Evolutionary conservation across 2,888 invertebrate genomes (phyloP).

Genomic region (Autographa pulchrina): DNA sequence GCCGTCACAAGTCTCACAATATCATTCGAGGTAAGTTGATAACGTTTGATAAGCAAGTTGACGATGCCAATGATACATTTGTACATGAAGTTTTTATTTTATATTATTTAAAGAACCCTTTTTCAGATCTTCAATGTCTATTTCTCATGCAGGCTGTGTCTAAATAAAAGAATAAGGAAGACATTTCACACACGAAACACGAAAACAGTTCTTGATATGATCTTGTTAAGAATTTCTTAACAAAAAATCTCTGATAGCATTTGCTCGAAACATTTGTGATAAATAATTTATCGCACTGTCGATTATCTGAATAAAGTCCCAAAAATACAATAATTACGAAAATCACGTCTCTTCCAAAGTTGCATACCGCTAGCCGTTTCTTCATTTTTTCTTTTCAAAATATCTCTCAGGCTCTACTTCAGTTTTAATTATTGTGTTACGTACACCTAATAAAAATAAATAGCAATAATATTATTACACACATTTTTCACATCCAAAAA

Average conservation of each 20-base stretch:
- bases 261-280: not conserved
- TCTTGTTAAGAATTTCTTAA: not conserved
- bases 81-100: not conserved
- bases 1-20: constrained; percentile 43
- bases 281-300: not conserved
- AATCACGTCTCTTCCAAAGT: not conserved
- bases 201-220: not conserved
- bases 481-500: not conserved
- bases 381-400: too few species aligned
- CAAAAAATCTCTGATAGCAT: not conserved
- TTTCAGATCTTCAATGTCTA: constrained; percentile 5
- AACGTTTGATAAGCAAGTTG: constrained; percentile 51
- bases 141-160: not conserved
- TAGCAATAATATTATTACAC: not conserved
- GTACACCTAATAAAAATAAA: not conserved
- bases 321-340: not conserved
- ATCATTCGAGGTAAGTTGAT: constrained; percentile 49
- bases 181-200: too few species aligned
- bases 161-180: not conserved
- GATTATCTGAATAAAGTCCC: not conserved
- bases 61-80: constrained; percentile 34
- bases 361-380: too few species aligned
- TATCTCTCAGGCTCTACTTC: not conserved
- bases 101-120: constrained; percentile 12
- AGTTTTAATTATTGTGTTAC: not conserved